Evolutionary conservation across 2,797 vertebrate species (phyloP).

Genomic region (Coccyzus lansbergi): DNA sequence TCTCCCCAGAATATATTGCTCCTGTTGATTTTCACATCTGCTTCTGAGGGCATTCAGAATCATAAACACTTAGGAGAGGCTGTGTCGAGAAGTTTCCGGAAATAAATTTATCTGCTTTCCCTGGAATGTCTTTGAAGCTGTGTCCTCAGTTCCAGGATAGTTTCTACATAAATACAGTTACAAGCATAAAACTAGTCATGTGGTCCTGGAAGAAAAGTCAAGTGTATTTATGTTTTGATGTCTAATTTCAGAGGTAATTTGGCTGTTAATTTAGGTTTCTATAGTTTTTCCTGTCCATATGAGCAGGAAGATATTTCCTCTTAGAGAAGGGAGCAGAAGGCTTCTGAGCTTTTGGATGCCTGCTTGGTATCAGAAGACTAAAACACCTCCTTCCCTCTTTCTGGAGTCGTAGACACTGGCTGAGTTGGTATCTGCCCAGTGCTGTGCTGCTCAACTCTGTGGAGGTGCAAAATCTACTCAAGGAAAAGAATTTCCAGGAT

Average conservation of each 20-base stretch:
- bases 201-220: neutral
- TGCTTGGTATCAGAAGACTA: neutral
- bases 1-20: neutral
- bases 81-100: neutral
- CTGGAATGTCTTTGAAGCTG: conserved; percentile 7
- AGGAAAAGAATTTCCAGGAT: neutral
- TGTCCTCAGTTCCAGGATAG: neutral
- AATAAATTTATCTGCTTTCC: neutral
- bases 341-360: neutral
- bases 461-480: neutral
- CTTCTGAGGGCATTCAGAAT: neutral
- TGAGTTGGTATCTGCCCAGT: neutral
- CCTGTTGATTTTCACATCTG: conserved; percentile 1
- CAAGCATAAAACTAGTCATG: neutral
- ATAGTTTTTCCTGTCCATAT: neutral
- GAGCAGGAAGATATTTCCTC: neutral
- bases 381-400: neutral
- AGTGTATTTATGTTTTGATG: neutral
- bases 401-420: neutral
- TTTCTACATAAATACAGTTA: neutral
- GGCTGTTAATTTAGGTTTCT: neutral
- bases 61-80: neutral
- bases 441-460: neutral
- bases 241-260: neutral
- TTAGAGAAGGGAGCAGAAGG: neutral